phyloP scores from a whole-genome alignment of 2,113 vertebrate genomes.

The Copsychus sechellarum region DNA sequence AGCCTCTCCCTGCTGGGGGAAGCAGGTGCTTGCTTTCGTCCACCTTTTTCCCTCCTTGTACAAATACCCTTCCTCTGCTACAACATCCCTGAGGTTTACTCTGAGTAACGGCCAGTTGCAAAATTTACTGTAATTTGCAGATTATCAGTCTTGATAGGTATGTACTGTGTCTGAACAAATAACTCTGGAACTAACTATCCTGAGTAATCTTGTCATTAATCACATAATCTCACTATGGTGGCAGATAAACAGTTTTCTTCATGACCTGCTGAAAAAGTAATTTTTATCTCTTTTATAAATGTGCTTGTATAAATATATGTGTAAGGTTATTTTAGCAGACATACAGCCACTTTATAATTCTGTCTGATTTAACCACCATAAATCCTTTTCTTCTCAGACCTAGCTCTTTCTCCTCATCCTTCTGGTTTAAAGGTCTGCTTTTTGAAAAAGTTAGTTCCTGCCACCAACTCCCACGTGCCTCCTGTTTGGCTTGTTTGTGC shows the following conservation, averaged over 20 bases:
- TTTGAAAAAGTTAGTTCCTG: background rate
- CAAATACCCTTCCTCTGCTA: background rate
- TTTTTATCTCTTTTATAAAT: background rate
- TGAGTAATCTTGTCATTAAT: background rate
- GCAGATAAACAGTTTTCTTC: background rate
- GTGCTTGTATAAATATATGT: background rate
- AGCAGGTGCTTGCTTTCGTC: background rate
- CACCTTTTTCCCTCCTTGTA: background rate
- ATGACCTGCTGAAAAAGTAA: background rate
- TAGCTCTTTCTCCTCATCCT: background rate
- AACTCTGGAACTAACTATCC: background rate
- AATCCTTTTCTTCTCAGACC: background rate
- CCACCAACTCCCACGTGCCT: background rate
- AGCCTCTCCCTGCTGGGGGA: background rate
- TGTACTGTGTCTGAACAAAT: background rate
- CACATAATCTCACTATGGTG: background rate
- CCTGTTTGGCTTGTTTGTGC: background rate
- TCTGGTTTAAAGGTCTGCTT: background rate
- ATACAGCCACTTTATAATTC: background rate
- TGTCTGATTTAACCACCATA: background rate
- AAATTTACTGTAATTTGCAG: background rate
- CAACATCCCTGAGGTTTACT: background rate
- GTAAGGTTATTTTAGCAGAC: background rate
- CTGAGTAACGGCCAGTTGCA: background rate
- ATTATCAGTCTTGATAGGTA: background rate